Conservation (phyloP, 2,888 invertebrate genomes). For the Liodrosophila aerea region DNA sequence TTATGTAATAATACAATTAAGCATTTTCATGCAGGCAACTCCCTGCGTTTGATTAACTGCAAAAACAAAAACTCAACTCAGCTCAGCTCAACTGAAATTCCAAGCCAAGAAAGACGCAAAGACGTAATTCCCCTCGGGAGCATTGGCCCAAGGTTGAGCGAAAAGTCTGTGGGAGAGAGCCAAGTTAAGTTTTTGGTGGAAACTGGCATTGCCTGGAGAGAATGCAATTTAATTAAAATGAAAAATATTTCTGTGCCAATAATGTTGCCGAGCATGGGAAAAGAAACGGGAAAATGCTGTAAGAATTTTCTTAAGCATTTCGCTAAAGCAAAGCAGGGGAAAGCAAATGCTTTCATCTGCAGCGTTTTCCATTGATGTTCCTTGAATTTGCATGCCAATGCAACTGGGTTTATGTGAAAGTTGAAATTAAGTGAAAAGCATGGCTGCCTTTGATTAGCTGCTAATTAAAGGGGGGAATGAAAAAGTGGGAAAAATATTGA, state of each 20-base stretch:
- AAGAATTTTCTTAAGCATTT: background rate
- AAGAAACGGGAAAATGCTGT: background rate
- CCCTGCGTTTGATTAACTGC: constrained; percentile 69
- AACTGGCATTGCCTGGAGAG: constrained; percentile 14
- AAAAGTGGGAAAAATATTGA: too few species aligned
- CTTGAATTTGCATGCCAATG: too few species aligned
- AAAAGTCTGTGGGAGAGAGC: constrained; percentile 1
- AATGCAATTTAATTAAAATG: constrained; percentile 75
- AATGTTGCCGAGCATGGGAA: constrained; percentile 28
- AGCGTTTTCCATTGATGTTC: background rate
- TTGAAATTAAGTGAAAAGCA: too few species aligned
- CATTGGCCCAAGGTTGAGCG: too few species aligned
- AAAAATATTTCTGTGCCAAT: constrained; percentile 57
- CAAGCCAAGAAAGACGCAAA: background rate
- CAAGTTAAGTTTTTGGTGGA: constrained; percentile 14
- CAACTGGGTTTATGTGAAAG: background rate
- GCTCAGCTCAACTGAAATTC: constrained; percentile 46
- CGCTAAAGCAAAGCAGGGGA: too few species aligned
- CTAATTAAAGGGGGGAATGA: too few species aligned
- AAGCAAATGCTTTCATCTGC: background rate
- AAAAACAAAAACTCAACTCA: constrained; percentile 31
- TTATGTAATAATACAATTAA: constrained; percentile 71
- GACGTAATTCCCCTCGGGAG: background rate
- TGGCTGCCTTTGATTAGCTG: too few species aligned
- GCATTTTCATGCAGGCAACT: constrained; percentile 63